Base-by-base conservation (phyloP, 2,797 vertebrate genomes). In the Cyprinodon diabolis region DNA sequence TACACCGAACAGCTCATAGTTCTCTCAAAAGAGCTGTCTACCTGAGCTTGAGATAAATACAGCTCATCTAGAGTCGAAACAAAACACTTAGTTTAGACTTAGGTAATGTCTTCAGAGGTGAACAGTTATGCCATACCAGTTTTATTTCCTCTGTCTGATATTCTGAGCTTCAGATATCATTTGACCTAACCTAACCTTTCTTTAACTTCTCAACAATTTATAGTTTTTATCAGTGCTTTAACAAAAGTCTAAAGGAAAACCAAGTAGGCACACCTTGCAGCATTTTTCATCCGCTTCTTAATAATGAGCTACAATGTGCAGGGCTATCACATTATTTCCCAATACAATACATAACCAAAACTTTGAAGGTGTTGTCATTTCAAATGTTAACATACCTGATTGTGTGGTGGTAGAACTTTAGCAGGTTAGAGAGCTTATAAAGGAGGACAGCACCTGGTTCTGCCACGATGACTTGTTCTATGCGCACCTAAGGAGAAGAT, bases 321-420 rank as follows among this genome's bases (percentile, higher is more conserved):
- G 58, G 58, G 8, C 37, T 11, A 6, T 6, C 19, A 63, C 5
- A 43, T 12, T 13, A 63, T 10, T 12, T 43, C 21, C 37, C 19
- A 43, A 63, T 40, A n/a, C 40, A 21, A 63, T 19, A 5, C 60
- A 43, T 19, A 63, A 21, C 1, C 1, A 40, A 43, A 40, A 63
- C 19, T 17, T 63, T 13, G 4, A 43, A 43, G 6, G 40, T 43
- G 40, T 43, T 43, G 40, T 8, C 4, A 43, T 43, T 43, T 43
- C 14, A 35, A 15, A 66, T 1, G 2, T 4, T 69, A 1, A 62
- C 60, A 21, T 95, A 98, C 98, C 98, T 97, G 92, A 99, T 97
- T 74, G 98, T 99, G 90, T 98, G 97, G 78, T 99, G 96, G 91
- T 99, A 99, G 90, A 99, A 99, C 89, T 98, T 98, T 2, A 99